Base-by-base conservation (phyloP, 2,797 vertebrate genomes). In the Manis javanica region DNA sequence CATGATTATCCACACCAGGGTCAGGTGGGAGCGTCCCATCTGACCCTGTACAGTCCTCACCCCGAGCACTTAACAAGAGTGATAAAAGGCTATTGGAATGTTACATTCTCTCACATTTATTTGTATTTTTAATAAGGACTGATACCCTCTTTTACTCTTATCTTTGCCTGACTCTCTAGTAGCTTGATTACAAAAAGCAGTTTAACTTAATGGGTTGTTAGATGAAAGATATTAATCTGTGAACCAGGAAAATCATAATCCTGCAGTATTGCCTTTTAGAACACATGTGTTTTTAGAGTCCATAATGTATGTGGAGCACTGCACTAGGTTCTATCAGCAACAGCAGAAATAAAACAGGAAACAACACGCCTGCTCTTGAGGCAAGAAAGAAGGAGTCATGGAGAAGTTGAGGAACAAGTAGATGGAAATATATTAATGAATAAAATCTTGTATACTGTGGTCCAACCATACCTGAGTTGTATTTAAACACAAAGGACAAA, bases 1-100 rank as follows among this genome's bases (percentile, higher is more conserved):
- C 91, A 88, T 87, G 97, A 97, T 98, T 97, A 97, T 94, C 91
- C 91, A 88, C 29, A 18, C 94, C 81, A 91, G 91, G 95, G 96
- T 96, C 94, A 92, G 71, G 61, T 53, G 11, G 71, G 86, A 94
- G 51, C 83, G 74, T 96, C 83, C 79, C 90, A 53, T 64, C 93
- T 96, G 96, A 97, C 96, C 97, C 87, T 55, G 15, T 12, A 10
- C 57, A 57, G 89, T 46, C 93, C 78, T 95, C 21, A 75, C 91
- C 63, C 87, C 46, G 34, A 87, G 91, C 91, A 94, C 57, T 96
- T 87, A 91, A 37, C 69, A 94, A 77, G 94, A 96, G 19, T 87
- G 74, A 86, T 94, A 78, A 90, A 86, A 95, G 37, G 34, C 75
- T 68, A n/a, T 61, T 69, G 68, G 29, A 96, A 88, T 93, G 49